A percentile compares a stretch with the other conserved stretches of the same genome.
These are phyloP conservation scores for Calliphora vicina DNA, from an alignment of 1,140 invertebrate genomes.

Conservation along the genomic window DNA sequence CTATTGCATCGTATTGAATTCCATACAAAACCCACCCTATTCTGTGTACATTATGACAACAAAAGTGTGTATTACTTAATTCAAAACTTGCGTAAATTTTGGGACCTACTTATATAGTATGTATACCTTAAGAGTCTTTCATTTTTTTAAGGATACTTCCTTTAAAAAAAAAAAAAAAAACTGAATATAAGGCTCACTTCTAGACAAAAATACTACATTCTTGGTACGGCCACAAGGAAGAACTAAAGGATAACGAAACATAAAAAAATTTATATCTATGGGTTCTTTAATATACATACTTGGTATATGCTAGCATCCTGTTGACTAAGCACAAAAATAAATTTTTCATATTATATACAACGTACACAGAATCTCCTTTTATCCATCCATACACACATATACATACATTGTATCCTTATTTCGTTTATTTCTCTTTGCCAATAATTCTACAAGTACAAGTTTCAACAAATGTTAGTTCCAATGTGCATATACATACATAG, in stretches of 20 bases:
- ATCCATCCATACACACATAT: not conserved
- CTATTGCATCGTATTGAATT: too few relatives aligned
- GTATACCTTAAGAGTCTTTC: too few relatives aligned
- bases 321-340: slow-evolving; percentile 20
- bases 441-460: not conserved
- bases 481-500: too few relatives aligned
- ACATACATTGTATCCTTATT: not conserved
- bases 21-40: too few relatives aligned
- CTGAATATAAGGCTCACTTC: not conserved
- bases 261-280: not conserved
- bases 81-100: too few relatives aligned
- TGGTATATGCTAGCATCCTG: slow-evolving; percentile 6
- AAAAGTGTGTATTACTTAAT: too few relatives aligned
- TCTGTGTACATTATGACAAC: too few relatives aligned
- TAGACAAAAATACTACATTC: not conserved
- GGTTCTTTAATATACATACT: not conserved
- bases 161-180: not conserved
- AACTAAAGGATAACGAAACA: slow-evolving; percentile 4
- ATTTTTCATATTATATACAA: slow-evolving; percentile 8
- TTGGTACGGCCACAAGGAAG: not conserved
- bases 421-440: not conserved
- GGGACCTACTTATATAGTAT: too few relatives aligned
- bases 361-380: not conserved
- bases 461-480: not conserved
- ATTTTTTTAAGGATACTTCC: not conserved